These are phyloP conservation scores for Eilema depressum DNA, from an alignment of 2,888 invertebrate species.

Conservation along the genomic window DNA sequence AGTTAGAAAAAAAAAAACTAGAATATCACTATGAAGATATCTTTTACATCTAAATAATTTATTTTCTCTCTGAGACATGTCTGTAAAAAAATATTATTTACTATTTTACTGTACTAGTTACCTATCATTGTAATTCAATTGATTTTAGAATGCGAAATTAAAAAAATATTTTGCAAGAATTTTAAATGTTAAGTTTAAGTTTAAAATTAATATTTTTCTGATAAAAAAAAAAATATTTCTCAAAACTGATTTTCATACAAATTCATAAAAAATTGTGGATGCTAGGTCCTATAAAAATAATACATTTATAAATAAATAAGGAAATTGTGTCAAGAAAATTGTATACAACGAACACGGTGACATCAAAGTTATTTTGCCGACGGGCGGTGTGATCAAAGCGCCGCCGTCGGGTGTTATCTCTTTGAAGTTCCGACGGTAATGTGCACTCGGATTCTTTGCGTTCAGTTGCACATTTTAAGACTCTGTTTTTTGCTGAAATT, in stretches of 20 bases:
- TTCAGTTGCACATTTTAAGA: conserved; percentile 11
- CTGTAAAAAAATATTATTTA: no score
- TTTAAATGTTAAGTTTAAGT: no score
- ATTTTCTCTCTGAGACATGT: no score
- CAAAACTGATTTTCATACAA: neutral
- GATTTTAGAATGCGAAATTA: no score
- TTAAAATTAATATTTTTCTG: no score
- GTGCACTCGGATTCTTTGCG: conserved; percentile 43
- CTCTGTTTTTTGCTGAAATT: neutral
- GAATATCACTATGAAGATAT: no score
- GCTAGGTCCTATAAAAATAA: neutral
- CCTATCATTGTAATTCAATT: no score
- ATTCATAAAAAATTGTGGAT: neutral
- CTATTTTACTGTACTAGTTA: no score
- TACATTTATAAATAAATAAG: conserved; percentile 5
- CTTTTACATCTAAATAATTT: no score
- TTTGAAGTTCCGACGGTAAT: conserved; percentile 73
- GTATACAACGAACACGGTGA: conserved; percentile 44
- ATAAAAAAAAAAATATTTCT: neutral
- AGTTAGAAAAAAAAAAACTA: no score
- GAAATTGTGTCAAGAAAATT: conserved; percentile 60
- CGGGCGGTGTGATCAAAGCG: conserved; percentile 73
- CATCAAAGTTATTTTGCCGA: conserved; percentile 62
- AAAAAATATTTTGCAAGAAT: no score
- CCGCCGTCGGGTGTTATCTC: conserved; percentile 64